Evolutionary conservation across 2,797 vertebrate species (phyloP), one percentile per base, ranked within the genome.

Genomic region (Alfaro cultratus): DNA sequence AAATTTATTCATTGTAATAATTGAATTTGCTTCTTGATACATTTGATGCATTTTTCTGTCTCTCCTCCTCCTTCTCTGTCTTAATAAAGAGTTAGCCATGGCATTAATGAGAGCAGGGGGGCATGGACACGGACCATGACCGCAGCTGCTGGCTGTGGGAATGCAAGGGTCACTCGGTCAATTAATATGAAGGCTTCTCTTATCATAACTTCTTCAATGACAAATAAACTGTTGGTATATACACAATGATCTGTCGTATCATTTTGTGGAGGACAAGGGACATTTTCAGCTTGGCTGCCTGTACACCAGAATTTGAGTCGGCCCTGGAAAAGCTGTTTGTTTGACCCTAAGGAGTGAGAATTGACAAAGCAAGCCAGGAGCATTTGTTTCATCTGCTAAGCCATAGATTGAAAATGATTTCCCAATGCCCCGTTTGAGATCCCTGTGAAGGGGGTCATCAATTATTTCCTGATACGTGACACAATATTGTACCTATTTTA

Each of bases 351-450:
- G 96, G 96, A 96, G 95, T 94, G 94, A 94, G 95, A 96, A 95
- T 96, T 96, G 96, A 96, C 96, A 96, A 95, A 96, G 95, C 96
- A 95, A 95, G 95, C 95, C 93, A 85, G 92, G 87, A 95, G 95
- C 96, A 94, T 95, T 96, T 96, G 94, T 96, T 96, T 96, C 96
- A 94, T 96, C 95, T 95, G 95, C 95, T 96, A 92, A 96, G 93
- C 93, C 94, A 95, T 95, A 96, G 95, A 96, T 96, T 96, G 95
- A 96, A 96, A 96, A 96, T 96, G 95, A 96, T 96, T 96, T 96
- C 95, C 95, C 94, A 95, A 93, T 91, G 94, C 95, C 91, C 94
- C 62, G 91, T 95, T 94, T 95, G 94, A 96, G 96, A 94, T 95
- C 94, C 91, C 88, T 13, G 91, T 93, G 95, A 96, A 96, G 91